Evolutionary conservation across 2,797 vertebrate genomes (phyloP).

Genomic region (Muscicapa comitata): DNA sequence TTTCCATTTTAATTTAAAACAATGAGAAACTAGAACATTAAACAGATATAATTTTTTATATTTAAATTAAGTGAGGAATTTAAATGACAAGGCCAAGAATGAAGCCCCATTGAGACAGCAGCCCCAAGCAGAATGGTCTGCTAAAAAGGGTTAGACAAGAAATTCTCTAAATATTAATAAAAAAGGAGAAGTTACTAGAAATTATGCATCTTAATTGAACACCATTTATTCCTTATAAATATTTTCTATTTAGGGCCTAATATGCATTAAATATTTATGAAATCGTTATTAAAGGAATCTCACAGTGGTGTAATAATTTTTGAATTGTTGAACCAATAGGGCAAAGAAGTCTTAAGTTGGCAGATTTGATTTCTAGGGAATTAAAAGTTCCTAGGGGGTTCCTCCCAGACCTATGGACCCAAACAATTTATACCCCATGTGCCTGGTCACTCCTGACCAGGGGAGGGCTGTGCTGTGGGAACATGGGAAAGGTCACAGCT

Average conservation of each 20-base stretch:
- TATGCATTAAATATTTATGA: slow-evolving; percentile 35
- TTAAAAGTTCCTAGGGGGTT: background rate
- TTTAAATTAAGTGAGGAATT: slow-evolving; percentile 1
- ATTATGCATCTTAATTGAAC: slow-evolving; percentile 8
- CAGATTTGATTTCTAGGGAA: background rate
- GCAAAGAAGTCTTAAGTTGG: background rate
- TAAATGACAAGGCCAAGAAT: background rate
- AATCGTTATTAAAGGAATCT: slow-evolving; percentile 34
- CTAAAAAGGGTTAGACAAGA: background rate
- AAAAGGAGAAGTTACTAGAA: background rate
- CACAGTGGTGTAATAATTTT: background rate
- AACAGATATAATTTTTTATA: background rate
- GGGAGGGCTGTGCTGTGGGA: background rate
- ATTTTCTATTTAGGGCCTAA: slow-evolving; percentile 55
- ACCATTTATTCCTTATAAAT: slow-evolving; percentile 44
- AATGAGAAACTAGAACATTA: background rate
- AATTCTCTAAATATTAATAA: slow-evolving; percentile 29
- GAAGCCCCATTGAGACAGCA: background rate
- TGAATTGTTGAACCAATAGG: background rate
- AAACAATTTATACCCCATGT: background rate
- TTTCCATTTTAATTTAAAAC: background rate
- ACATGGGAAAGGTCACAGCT: background rate
- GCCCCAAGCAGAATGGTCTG: background rate
- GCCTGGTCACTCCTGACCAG: background rate
- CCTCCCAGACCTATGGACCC: background rate